phyloP scores from a whole-genome alignment of 1,140 invertebrate species.

The Hycleus phaleratus region DNA sequence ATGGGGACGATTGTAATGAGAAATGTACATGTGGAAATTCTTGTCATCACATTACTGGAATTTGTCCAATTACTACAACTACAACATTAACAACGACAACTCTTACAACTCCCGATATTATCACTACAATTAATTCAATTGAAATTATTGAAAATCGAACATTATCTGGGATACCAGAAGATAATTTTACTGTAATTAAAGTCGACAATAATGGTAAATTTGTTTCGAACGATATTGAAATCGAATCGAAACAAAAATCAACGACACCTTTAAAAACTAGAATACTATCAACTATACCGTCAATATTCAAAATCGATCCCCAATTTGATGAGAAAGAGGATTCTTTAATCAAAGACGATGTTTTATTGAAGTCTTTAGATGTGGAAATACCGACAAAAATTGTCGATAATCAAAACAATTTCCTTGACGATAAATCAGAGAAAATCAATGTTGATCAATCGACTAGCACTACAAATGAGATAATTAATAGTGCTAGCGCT shows the following conservation, averaged over 20 bases:
- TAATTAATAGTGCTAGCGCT: conserved; percentile 16
- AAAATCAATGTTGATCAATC: no score
- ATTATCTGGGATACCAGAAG: not conserved
- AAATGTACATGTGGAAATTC: conserved; percentile 33
- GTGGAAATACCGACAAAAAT: not conserved
- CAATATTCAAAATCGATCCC: no score
- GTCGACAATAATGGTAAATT: conserved; percentile 4
- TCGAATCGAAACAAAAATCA: no score
- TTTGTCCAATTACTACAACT: conserved; percentile 17
- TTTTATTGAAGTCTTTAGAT: no score
- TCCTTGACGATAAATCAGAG: not conserved
- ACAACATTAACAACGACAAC: not conserved
- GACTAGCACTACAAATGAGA: not conserved
- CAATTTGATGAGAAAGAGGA: no score
- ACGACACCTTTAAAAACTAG: no score
- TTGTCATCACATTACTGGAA: conserved; percentile 36
- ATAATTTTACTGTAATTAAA: not conserved
- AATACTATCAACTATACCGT: no score
- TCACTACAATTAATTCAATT: no score
- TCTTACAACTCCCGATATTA: not conserved
- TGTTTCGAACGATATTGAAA: not conserved
- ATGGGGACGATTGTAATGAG: conserved; percentile 38
- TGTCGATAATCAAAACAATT: not conserved
- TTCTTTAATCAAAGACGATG: no score
- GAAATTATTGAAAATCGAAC: no score